Base-by-base conservation (phyloP, 2,113 vertebrate species). In the Heterotilapia buettikoferi region DNA sequence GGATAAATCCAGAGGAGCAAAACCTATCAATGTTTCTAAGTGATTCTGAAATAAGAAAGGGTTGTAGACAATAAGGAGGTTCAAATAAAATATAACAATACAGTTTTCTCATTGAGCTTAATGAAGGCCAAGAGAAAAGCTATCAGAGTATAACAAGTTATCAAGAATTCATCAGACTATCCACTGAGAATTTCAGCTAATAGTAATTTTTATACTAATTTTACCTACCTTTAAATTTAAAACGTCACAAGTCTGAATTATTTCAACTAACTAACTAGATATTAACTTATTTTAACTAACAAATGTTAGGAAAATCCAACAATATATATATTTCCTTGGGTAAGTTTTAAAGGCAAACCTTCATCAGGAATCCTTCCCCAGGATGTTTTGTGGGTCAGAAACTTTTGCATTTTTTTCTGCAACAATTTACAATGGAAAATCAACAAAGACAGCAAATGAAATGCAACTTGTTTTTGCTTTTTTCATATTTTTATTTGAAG, bases 11-110 rank as follows among this genome's bases (percentile, higher is more conserved):
- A 73, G 66, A 73, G 36, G 66, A 71, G 66, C 7, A 43, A 71
- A 71, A 71, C 5, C 0, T 1, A 73, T 45, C 66, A 43, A 6
- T 71, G 3, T 43, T 43, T 71, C 5, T 24, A 43, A 71, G 2
- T 14, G 36, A 71, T 5, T 43, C 12, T 1, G 0, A 14, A 0
- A 26, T 45, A 0, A 26, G 21, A 73, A 45, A 73, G 8, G 57
- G 21, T 26, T 73, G 21, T 73, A 73, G 12, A 43, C 13, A 26
- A 21, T 40, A 21, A 40, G 63, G 7, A 0, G 5, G 1, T 68
- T 38, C 0, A 38, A 68, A 68, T 43, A 71, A 43, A 71, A 43
- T 71, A 2, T 71, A 43, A 1, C 1, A 40, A 6, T 45, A 2
- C 12, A 26, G 1, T 43, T 71, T 14, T 71, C 7, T 4, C 38